phyloP scores from a whole-genome alignment of 92 coral and sea anemone genomes.

The Pocillopora grandis region DNA sequence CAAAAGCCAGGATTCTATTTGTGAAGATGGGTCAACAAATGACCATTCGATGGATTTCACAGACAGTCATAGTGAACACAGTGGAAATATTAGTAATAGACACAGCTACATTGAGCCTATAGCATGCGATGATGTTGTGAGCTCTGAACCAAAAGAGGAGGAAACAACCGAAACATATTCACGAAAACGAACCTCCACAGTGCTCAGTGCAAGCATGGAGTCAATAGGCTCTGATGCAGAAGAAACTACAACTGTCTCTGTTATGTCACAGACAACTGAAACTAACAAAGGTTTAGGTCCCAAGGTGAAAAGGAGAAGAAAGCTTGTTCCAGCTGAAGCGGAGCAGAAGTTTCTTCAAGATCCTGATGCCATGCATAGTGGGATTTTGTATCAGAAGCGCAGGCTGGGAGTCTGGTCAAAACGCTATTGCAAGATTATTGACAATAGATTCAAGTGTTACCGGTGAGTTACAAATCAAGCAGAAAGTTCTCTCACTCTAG shows the following conservation, averaged over 20 bases:
- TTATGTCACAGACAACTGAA: constrained; percentile 6
- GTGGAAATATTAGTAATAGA: constrained; percentile 52
- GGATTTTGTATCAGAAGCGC: constrained; percentile 88
- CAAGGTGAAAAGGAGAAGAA: constrained; percentile 61
- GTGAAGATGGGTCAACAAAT: constrained; percentile 37
- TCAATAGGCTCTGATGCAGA: constrained; percentile 72
- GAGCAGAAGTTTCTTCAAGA: constrained; percentile 84
- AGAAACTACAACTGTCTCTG: constrained; percentile 8
- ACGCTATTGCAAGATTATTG: constrained; percentile 85
- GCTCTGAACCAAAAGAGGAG: constrained; percentile 53
- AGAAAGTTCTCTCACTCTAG: neutral
- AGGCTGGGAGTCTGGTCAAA: constrained; percentile 90
- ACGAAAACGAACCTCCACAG: constrained; percentile 79
- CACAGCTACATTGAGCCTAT: constrained; percentile 71
- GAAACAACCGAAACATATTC: constrained; percentile 36
- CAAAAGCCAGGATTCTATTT: constrained; percentile 58
- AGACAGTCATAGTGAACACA: constrained; percentile 84
- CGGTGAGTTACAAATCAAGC: constrained; percentile 51
- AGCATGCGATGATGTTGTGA: constrained; percentile 69
- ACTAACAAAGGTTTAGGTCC: constrained; percentile 38
- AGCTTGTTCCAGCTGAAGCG: constrained; percentile 76
- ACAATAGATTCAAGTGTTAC: constrained; percentile 75
- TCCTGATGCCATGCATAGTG: constrained; percentile 85
- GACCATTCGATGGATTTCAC: constrained; percentile 33
- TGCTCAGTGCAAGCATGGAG: constrained; percentile 70